These are phyloP conservation scores for Lochmaea capreae DNA, from an alignment of 2,888 invertebrate genomes.

Conservation along the genomic window DNA sequence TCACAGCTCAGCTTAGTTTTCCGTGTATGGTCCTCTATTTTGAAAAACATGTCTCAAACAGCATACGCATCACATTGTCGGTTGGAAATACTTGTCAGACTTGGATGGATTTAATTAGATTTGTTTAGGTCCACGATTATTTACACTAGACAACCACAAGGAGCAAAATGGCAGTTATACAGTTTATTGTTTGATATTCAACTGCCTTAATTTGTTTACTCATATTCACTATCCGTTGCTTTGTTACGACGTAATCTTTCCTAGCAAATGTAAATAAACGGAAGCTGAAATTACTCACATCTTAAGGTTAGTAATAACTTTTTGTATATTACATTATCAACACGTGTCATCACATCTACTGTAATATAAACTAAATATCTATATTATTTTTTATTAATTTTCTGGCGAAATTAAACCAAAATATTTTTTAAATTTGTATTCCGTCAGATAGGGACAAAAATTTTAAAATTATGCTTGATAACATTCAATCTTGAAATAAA, in stretches of 20 bases:
- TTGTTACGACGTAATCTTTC: conserved; percentile 2
- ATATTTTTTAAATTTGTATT: no score
- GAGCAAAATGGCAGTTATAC: conserved; percentile 22
- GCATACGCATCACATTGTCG: conserved; percentile 13
- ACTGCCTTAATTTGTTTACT: conserved; percentile 31
- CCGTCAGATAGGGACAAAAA: no score
- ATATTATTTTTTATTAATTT: no score
- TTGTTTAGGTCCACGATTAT: conserved; percentile 31
- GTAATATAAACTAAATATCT: neutral
- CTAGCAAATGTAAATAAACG: conserved; percentile 12
- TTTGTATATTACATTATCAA: neutral
- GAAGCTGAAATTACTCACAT: conserved; percentile 7
- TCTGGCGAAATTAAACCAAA: no score
- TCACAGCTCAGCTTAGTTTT: neutral
- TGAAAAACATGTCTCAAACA: conserved; percentile 22
- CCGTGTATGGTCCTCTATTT: neutral
- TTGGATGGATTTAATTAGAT: conserved; percentile 31
- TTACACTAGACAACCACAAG: conserved; percentile 27
- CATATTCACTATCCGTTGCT: conserved; percentile 22
- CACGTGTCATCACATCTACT: neutral
- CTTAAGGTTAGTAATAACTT: neutral
- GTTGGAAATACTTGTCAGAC: conserved; percentile 18
- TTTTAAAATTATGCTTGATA: no score
- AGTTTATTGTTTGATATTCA: conserved; percentile 23
- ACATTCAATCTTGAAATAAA: no score